These are phyloP conservation scores for Tholera decimalis DNA, from an alignment of 2,888 invertebrate species.

Conservation along the genomic window DNA sequence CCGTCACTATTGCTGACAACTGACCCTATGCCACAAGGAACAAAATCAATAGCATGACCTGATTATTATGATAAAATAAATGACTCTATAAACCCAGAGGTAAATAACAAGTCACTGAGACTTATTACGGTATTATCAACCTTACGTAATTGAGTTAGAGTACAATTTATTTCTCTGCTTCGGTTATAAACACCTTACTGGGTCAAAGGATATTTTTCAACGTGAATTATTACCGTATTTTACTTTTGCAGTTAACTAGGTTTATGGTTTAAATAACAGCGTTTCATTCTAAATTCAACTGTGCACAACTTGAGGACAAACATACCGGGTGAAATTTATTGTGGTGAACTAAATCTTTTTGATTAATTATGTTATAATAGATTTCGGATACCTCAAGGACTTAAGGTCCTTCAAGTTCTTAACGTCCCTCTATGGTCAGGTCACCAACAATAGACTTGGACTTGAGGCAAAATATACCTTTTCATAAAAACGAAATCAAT, in stretches of 20 bases:
- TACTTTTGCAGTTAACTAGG: constrained; percentile 42
- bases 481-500: too few relatives aligned
- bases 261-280: constrained; percentile 26
- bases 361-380: not conserved
- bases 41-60: constrained; percentile 28
- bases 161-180: constrained; percentile 6
- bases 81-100: constrained; percentile 44
- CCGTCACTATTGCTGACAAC: too few relatives aligned
- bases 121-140: constrained; percentile 14
- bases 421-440: too few relatives aligned
- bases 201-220: constrained; percentile 61
- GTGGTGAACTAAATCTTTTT: not conserved
- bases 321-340: not conserved
- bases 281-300: constrained; percentile 1
- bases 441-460: too few relatives aligned
- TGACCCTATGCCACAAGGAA: constrained; percentile 8
- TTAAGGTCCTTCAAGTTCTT: too few relatives aligned
- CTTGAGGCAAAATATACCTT: too few relatives aligned
- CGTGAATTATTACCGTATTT: constrained; percentile 45
- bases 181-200: constrained; percentile 35
- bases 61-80: constrained; percentile 42
- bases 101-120: constrained; percentile 30
- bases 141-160: constrained; percentile 1
- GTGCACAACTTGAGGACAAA: not conserved
- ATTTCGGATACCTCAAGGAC: too few relatives aligned